A percentile compares a stretch with the other conserved stretches of the same genome.
Evolutionary conservation across 35 echinoderm and acorn worm species (phyloP).

Genomic region (Acanthaster planci): DNA sequence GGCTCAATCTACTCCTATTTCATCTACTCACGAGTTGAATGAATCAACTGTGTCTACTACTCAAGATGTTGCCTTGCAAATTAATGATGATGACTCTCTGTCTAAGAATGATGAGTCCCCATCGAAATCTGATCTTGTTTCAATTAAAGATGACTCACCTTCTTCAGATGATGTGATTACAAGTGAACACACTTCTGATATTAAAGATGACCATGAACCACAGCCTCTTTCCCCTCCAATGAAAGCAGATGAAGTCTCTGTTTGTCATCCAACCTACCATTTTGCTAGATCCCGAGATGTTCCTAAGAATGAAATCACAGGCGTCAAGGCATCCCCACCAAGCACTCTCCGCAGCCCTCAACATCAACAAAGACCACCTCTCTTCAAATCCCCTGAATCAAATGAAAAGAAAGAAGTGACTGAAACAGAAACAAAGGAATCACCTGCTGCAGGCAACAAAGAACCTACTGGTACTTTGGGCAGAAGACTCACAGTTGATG

Average conservation of each 20-base stretch:
- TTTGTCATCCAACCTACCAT: constrained; percentile 16
- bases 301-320: background rate
- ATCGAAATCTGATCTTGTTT: too few relatives aligned
- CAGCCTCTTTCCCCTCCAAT: background rate
- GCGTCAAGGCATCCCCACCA: background rate
- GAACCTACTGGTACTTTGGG: background rate
- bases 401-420: too few relatives aligned
- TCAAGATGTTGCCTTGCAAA: background rate
- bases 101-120: background rate
- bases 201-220: background rate
- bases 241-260: background rate
- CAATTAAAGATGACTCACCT: too few relatives aligned
- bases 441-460: too few relatives aligned
- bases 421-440: too few relatives aligned
- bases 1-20: constrained; percentile 8
- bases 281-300: constrained; percentile 18
- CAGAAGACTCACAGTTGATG: background rate
- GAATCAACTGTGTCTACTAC: background rate
- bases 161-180: too few relatives aligned
- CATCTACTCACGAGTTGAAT: background rate
- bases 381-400: background rate
- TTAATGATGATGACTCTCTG: too few relatives aligned
- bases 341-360: background rate
- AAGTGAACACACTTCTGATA: background rate
- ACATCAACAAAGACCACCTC: background rate